These are phyloP conservation scores for Tenualosa thibaudeaui DNA, from an alignment of 2,797 vertebrate genomes.

Conservation along the genomic window DNA sequence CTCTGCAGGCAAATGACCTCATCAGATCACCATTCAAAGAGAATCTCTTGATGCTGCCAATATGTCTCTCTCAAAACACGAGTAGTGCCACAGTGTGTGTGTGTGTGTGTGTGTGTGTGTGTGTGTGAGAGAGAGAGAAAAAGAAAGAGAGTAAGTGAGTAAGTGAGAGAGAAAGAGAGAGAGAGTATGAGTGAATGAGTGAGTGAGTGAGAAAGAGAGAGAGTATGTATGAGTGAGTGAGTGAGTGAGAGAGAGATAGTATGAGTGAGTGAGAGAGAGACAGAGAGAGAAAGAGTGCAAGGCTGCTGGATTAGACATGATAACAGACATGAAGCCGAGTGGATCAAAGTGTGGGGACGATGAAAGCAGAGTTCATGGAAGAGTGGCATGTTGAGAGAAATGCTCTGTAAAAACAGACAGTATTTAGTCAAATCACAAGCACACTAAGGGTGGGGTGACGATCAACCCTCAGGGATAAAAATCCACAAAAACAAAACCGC, in stretches of 20 bases:
- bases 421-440: neutral
- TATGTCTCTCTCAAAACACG: neutral
- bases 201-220: neutral
- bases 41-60: neutral
- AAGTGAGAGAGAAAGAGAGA: too few relatives aligned
- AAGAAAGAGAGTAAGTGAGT: too few relatives aligned
- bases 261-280: neutral
- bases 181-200: too few relatives aligned
- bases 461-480: neutral
- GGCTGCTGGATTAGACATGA: neutral
- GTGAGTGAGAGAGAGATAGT: too few relatives aligned
- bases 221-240: too few relatives aligned
- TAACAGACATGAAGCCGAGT: neutral
- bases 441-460: neutral
- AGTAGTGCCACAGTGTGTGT: neutral
- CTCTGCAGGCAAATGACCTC: slow-evolving; percentile 55
- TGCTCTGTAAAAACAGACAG: neutral
- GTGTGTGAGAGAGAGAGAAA: neutral
- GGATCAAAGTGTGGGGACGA: neutral
- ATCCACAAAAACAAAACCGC: neutral
- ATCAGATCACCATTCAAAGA: slow-evolving; percentile 47
- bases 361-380: neutral
- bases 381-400: neutral
- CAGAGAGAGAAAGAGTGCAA: neutral
- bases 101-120: neutral